Conservation (phyloP, 1,140 invertebrate genomes). For the Drosophila kanapiae region DNA sequence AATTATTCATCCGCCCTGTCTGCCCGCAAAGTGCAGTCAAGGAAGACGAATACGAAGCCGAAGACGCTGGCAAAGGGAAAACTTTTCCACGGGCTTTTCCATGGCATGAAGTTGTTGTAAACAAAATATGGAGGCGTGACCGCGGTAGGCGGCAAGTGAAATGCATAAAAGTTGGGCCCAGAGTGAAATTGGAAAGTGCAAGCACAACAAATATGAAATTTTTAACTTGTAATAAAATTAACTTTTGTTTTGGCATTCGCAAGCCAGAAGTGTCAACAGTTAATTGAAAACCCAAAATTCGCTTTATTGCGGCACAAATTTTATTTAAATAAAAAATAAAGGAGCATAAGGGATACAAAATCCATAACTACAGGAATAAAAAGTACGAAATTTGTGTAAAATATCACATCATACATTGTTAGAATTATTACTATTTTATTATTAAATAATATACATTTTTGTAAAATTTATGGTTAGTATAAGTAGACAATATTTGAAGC, state of each 20-base stretch:
- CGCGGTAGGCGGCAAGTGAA: conserved; percentile 12
- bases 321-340: background rate
- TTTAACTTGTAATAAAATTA: conserved; percentile 70
- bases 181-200: conserved; percentile 63
- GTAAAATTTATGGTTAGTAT: no score
- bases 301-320: conserved; percentile 22
- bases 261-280: conserved; percentile 60
- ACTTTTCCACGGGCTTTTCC: conserved; percentile 42
- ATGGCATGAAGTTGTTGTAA: conserved; percentile 61
- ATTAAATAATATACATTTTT: no score
- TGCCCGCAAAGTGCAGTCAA: conserved; percentile 67
- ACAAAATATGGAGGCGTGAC: conserved; percentile 54
- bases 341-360: no score
- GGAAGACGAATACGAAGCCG: conserved; percentile 33
- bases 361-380: no score
- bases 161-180: conserved; percentile 46
- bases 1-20: conserved; percentile 79
- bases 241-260: conserved; percentile 59
- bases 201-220: conserved; percentile 59
- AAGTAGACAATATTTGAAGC: no score
- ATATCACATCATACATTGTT: no score
- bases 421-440: no score
- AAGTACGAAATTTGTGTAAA: no score
- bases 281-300: conserved; percentile 63
- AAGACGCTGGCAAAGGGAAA: conserved; percentile 49